Percentiles rank a stretch among this genome's conserved stretches.
Conservation (phyloP, 2,113 vertebrate species). For the Aleadryas rufinucha region DNA sequence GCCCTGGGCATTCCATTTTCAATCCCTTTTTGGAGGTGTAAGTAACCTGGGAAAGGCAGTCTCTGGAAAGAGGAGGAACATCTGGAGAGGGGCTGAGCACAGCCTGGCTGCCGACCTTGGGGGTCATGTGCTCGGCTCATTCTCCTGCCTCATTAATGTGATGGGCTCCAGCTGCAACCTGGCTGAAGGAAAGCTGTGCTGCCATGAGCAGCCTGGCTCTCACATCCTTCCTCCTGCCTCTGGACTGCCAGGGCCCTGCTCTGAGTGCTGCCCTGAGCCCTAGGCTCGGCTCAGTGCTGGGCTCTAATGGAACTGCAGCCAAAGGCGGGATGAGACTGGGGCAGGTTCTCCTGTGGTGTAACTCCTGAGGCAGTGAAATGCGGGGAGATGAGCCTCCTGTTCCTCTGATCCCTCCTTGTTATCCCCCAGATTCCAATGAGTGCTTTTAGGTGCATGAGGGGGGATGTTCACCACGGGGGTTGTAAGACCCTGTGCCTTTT, state of each 20-base stretch:
- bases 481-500: neutral
- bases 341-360: neutral
- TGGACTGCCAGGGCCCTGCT: neutral
- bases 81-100: neutral
- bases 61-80: constrained; percentile 6
- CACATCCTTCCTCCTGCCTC: neutral
- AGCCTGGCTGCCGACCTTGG: neutral
- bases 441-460: neutral
- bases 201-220: neutral
- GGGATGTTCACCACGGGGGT: neutral
- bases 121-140: neutral
- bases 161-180: neutral
- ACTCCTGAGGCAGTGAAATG: neutral
- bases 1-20: neutral
- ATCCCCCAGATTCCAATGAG: neutral
- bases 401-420: neutral
- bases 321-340: neutral
- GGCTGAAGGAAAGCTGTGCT: neutral
- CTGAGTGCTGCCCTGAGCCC: neutral
- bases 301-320: neutral
- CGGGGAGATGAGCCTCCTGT: neutral
- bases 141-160: constrained; percentile 9
- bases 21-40: neutral
- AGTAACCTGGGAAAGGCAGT: neutral
- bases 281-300: neutral